Base-by-base conservation (phyloP, 2,797 vertebrate species). In the Taenioides sp. region DNA sequence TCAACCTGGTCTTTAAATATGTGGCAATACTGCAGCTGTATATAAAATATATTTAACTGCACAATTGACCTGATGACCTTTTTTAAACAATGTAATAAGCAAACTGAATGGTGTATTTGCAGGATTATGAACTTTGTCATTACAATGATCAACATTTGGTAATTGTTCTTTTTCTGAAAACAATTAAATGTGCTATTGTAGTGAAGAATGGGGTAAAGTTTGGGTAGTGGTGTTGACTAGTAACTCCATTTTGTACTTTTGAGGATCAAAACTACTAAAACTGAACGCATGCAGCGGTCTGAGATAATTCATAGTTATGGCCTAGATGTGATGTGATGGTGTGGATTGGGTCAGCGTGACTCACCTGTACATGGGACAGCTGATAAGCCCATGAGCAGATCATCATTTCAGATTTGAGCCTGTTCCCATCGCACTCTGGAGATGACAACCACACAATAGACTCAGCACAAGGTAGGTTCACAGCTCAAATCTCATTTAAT, bases 371-470 rank as follows among this genome's bases (percentile, higher is more conserved):
- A 80, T 47, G 73, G 71, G 75, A 82, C 73, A 75, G 77, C 49
- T 76, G 77, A 59, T 88, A 87, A 91, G 84, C 4, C 71, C 86
- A 82, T 87, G 77, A 83, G 67, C 67, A 77, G 50, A 72, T 75
- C 70, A 71, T 74, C 75, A 65, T 75, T 84, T 69, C 73, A 89
- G 84, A 86, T 86, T 84, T 84, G 60, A 72, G 63, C 78, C 67
- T 67, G 34, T 59, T 58, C 7, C 47, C 4, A 25, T 70, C 67
- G 62, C 67, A 3, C 66, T 77, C 70, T 60, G 70, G 60, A 23
- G 68, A 77, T 43, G 71, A 70, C 66, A 2, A 25, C 70, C 59
- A 55, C 22, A 2, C 64, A 66, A 20, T 63, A 54, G 16, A 49
- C 16, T 17, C 64, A 50, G 23, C 71, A 54, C 64, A 65, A 88